phyloP scores from a whole-genome alignment of 2,113 vertebrate species.

The Pseudorasbora parva region DNA sequence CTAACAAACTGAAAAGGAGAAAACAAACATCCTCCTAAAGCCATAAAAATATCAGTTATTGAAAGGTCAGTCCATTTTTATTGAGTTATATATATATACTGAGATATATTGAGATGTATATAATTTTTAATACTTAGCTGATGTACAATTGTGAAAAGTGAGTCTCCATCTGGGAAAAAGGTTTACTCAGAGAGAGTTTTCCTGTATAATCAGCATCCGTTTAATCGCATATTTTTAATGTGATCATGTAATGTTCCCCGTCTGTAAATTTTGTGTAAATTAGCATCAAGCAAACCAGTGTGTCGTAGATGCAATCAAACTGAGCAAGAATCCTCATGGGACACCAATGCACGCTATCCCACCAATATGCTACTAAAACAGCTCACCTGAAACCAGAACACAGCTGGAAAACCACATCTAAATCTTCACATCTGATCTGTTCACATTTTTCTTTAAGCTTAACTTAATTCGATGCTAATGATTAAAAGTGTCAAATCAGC shows the following conservation, averaged over 20 bases:
- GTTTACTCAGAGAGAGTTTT: neutral
- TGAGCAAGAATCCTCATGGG: constrained; percentile 17
- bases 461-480: constrained; percentile 4
- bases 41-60: neutral
- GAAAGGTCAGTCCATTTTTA: neutral
- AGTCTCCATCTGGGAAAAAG: neutral
- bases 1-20: neutral
- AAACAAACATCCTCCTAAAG: too few relatives aligned
- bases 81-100: neutral
- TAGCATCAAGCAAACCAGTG: constrained; percentile 11
- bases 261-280: constrained; percentile 37
- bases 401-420: neutral
- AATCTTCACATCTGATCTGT: neutral
- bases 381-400: constrained; percentile 21
- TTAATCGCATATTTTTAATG: constrained; percentile 32
- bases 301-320: constrained; percentile 28
- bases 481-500: neutral
- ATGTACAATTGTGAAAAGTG: neutral
- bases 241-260: constrained; percentile 16
- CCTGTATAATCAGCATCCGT: neutral
- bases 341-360: neutral
- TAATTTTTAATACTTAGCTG: neutral
- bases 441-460: neutral
- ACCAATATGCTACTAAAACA: constrained; percentile 11
- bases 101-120: too few relatives aligned